Conservation (phyloP, 2,888 invertebrate species). For the Noctua pronuba region DNA sequence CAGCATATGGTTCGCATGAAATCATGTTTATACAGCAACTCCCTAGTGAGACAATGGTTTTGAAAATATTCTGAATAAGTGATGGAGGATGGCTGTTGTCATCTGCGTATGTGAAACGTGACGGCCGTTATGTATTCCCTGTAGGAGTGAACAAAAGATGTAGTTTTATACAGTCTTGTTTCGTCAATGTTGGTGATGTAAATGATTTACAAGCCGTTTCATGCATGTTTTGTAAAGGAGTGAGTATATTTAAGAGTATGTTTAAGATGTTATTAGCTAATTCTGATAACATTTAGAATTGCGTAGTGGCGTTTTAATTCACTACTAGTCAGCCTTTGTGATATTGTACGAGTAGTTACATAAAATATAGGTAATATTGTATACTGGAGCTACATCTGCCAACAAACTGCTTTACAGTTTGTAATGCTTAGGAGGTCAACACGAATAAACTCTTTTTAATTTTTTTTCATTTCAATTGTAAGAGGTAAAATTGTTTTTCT, state of each 20-base stretch:
- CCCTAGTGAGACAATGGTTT: constrained; percentile 33
- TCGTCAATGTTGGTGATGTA: not conserved
- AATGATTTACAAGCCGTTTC: not conserved
- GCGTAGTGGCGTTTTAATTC: no score
- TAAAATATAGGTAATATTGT: no score
- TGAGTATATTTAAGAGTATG: not conserved
- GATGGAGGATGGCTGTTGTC: constrained; percentile 30
- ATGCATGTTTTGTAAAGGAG: not conserved
- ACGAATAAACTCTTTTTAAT: no score
- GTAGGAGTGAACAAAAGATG: not conserved
- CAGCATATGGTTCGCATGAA: constrained; percentile 22
- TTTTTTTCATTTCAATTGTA: no score
- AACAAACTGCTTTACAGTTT: no score
- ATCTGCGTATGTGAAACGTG: constrained; percentile 24
- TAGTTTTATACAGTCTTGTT: not conserved
- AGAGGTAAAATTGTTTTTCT: no score
- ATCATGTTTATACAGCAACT: constrained; percentile 42
- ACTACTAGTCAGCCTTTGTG: no score
- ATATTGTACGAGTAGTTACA: no score
- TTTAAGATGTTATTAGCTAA: no score
- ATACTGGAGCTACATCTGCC: no score
- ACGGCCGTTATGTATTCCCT: not conserved
- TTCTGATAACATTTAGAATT: no score
- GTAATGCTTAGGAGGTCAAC: no score
- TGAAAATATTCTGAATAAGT: constrained; percentile 60